These are phyloP conservation scores for Adelognathus sp. DNA, from an alignment of 2,888 invertebrate genomes.

Conservation along the genomic window DNA sequence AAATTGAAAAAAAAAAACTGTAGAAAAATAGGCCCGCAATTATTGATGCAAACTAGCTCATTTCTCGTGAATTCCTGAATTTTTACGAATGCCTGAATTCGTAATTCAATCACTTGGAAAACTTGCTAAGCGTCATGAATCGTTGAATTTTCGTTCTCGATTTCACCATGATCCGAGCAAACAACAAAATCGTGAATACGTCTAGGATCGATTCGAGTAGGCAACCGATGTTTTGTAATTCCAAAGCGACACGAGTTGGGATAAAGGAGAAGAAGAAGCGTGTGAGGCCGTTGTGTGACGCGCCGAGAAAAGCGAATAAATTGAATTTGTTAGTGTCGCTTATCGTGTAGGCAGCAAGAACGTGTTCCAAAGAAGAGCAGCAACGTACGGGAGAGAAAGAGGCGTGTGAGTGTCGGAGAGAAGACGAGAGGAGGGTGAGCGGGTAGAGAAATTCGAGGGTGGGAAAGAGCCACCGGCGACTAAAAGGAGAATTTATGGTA, in stretches of 20 bases:
- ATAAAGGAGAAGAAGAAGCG: constrained; percentile 27
- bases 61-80: no score
- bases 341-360: constrained; percentile 56
- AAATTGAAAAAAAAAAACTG: no score
- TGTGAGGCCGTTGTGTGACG: constrained; percentile 17
- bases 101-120: no score
- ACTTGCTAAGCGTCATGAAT: no score
- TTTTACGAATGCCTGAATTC: no score
- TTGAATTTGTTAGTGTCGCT: constrained; percentile 61
- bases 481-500: constrained; percentile 67
- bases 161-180: no score
- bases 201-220: no score
- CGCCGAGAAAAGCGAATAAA: constrained; percentile 59
- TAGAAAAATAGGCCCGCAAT: no score
- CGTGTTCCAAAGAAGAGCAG: constrained; percentile 51
- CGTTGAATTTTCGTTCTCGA: no score
- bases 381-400: constrained; percentile 41
- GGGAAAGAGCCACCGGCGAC: constrained; percentile 60
- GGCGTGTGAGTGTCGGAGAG: constrained; percentile 8
- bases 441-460: constrained; percentile 54
- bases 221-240: neutral
- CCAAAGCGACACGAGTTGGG: constrained; percentile 13
- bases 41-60: no score
- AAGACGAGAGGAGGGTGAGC: constrained; percentile 35
- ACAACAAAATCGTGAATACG: no score